Percentiles rank a stretch among this genome's conserved stretches.
These are phyloP conservation scores for Aplodontia rufa DNA, from an alignment of 2,113 vertebrate genomes.

Conservation along the genomic window DNA sequence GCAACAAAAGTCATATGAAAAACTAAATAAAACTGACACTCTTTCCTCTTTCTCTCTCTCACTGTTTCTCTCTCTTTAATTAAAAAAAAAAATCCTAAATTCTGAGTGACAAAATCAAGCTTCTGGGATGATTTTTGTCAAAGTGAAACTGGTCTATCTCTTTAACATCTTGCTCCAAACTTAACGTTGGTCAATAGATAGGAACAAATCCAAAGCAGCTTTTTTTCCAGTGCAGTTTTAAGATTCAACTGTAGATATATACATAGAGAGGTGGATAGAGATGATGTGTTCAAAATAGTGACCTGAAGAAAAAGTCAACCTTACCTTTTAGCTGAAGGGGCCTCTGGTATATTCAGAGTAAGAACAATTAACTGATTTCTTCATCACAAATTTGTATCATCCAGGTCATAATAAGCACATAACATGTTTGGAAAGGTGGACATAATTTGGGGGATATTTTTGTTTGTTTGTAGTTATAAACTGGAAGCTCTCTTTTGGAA, in stretches of 20 bases:
- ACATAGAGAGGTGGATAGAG: background rate
- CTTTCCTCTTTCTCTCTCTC: no score
- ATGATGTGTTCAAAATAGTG: background rate
- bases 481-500: background rate
- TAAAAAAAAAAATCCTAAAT: background rate
- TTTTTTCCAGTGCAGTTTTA: no score
- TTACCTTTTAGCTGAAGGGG: background rate
- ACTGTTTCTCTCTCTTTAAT: no score
- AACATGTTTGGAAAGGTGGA: background rate
- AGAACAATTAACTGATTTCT: background rate
- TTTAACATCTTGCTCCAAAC: background rate
- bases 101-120: background rate
- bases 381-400: background rate
- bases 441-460: background rate
- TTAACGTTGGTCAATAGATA: background rate
- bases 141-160: background rate
- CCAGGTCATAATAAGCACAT: background rate
- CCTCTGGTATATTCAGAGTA: background rate
- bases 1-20: no score
- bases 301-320: background rate
- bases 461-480: background rate
- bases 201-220: background rate
- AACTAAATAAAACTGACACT: no score
- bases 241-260: background rate
- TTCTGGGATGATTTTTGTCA: background rate